A percentile compares a stretch with the other conserved stretches of the same genome.
Conservation (phyloP, 2,888 invertebrate species). For the Tetramorium bicarinatum region DNA sequence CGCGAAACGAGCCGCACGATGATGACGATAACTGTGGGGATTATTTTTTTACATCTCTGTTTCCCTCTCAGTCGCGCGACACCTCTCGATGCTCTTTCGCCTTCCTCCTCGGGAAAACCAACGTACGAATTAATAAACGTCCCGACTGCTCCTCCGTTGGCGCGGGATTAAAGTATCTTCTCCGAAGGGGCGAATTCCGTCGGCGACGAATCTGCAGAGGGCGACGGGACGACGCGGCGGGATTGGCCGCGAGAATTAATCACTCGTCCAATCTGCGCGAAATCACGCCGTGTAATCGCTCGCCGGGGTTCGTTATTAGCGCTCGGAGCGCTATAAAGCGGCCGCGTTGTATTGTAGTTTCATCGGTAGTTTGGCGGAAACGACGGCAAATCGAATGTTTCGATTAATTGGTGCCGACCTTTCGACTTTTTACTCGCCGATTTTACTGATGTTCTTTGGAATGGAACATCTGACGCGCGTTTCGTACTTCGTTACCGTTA, state of each 20-base stretch:
- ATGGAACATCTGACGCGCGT: slow-evolving; percentile 6
- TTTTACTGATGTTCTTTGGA: background rate
- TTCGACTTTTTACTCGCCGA: slow-evolving; percentile 20
- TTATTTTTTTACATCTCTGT: slow-evolving; percentile 83
- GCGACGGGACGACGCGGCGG: slow-evolving; percentile 48
- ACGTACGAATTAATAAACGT: slow-evolving; percentile 84
- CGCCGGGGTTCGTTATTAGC: slow-evolving; percentile 74
- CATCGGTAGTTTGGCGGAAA: slow-evolving; percentile 30
- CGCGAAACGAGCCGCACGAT: slow-evolving; percentile 81
- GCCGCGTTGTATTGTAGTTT: slow-evolving; percentile 42
- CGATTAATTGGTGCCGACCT: slow-evolving; percentile 52
- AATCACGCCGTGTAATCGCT: slow-evolving; percentile 77
- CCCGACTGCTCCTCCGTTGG: slow-evolving; percentile 75
- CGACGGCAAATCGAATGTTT: slow-evolving; percentile 54
- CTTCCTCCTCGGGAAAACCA: slow-evolving; percentile 54
- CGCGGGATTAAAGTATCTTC: slow-evolving; percentile 80
- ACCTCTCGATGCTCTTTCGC: slow-evolving; percentile 52
- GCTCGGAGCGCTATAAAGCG: slow-evolving; percentile 47
- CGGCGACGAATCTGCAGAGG: slow-evolving; percentile 64
- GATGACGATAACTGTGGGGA: slow-evolving; percentile 82
- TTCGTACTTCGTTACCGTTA: background rate
- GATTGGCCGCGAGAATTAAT: slow-evolving; percentile 79
- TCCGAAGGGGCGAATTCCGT: slow-evolving; percentile 63
- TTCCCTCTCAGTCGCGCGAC: slow-evolving; percentile 54
- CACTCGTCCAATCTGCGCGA: slow-evolving; percentile 78